phyloP scores from a whole-genome alignment of 2,888 invertebrate genomes.

The Tetranychus truncatus region DNA sequence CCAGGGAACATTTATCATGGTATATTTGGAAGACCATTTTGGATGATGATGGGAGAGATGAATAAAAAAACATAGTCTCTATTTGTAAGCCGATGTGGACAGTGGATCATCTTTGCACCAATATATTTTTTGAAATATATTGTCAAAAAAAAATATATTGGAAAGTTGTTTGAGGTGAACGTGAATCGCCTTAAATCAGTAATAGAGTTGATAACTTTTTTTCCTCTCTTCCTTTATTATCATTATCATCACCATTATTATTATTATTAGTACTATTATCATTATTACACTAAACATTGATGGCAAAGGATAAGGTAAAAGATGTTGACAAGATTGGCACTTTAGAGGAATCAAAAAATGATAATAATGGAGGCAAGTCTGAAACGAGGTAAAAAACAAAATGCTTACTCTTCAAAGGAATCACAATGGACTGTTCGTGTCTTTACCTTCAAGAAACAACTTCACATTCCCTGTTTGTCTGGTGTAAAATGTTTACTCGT shows the following conservation, averaged over 20 bases:
- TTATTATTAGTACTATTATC: background rate
- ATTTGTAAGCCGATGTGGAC: background rate
- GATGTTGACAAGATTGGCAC: background rate
- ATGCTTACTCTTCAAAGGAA: background rate
- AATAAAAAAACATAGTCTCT: background rate
- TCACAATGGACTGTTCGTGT: too few relatives aligned
- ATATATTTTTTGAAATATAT: background rate
- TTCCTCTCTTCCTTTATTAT: background rate
- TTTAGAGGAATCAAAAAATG: too few relatives aligned
- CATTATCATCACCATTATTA: background rate
- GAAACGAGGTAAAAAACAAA: background rate
- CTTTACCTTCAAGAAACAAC: too few relatives aligned
- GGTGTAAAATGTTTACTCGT: too few relatives aligned
- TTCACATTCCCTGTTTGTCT: too few relatives aligned
- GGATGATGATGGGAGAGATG: background rate
- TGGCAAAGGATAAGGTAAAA: background rate
- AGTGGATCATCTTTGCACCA: background rate
- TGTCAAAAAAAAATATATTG: background rate
- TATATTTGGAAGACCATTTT: background rate
- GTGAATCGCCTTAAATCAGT: background rate
- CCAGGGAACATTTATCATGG: background rate
- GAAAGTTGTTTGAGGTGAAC: background rate
- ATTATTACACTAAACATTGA: background rate
- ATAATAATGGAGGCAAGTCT: too few relatives aligned
- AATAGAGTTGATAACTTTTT: background rate